These are phyloP conservation scores for Drosophila tsacasi DNA, from an alignment of 1,140 invertebrate species.

Conservation along the genomic window DNA sequence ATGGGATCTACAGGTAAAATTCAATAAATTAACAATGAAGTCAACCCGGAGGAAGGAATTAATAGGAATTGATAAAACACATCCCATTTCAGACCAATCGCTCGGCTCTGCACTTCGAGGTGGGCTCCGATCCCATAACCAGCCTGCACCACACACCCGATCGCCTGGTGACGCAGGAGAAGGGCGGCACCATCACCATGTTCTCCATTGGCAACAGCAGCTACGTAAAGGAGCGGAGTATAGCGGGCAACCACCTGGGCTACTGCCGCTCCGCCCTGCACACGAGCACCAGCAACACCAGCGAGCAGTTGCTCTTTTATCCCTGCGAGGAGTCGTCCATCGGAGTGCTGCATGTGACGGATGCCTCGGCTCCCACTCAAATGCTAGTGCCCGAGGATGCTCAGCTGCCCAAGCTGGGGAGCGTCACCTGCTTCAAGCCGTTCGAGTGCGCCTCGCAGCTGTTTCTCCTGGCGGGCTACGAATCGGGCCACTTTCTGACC, in stretches of 20 bases:
- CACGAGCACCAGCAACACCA: conserved; percentile 84
- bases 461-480: conserved; percentile 88
- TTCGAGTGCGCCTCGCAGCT: conserved; percentile 86
- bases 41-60: not conserved
- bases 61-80: too few relatives aligned
- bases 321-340: conserved; percentile 88
- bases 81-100: conserved; percentile 71
- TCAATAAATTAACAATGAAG: not conserved
- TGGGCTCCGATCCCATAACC: conserved; percentile 74
- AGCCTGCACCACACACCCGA: conserved; percentile 77
- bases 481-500: conserved; percentile 88
- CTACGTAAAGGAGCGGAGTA: conserved; percentile 87
- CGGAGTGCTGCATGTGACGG: conserved; percentile 87
- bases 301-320: conserved; percentile 88
- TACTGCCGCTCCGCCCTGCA: conserved; percentile 88
- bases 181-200: conserved; percentile 88
- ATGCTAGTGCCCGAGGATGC: conserved; percentile 83
- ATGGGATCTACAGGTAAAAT: conserved; percentile 89
- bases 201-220: conserved; percentile 88
- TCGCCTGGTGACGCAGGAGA: conserved; percentile 89
- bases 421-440: conserved; percentile 88
- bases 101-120: conserved; percentile 70
- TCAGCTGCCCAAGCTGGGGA: conserved; percentile 86
- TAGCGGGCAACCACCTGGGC: conserved; percentile 87
- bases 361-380: conserved; percentile 86